phyloP scores from a whole-genome alignment of 1,140 invertebrate genomes.

The Octopus sinensis region DNA sequence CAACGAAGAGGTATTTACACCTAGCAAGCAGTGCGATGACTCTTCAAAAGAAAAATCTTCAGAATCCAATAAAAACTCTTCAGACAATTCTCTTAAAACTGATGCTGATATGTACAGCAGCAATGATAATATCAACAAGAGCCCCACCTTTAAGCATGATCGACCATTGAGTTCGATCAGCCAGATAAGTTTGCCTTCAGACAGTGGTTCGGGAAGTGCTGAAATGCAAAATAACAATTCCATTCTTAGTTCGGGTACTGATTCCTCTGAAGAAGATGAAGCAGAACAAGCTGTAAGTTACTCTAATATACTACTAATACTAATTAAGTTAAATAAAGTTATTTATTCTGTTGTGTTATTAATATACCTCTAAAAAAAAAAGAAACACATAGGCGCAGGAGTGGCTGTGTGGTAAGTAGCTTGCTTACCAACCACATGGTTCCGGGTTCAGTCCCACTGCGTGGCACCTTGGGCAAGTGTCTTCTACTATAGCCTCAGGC shows the following conservation, averaged over 20 bases:
- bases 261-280: conserved; percentile 19
- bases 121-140: no score
- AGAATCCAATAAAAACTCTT: not conserved
- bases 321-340: not conserved
- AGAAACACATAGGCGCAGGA: no score
- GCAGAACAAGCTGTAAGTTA: not conserved
- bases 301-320: not conserved
- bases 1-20: not conserved
- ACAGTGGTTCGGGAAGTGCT: conserved; percentile 24
- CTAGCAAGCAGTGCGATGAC: not conserved
- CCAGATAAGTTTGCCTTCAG: conserved; percentile 26
- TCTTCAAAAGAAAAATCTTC: not conserved
- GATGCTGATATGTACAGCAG: no score
- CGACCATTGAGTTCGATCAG: conserved; percentile 25
- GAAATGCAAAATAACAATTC: conserved; percentile 18
- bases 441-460: no score
- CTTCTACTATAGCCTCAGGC: no score
- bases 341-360: no score
- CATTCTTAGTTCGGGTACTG: conserved; percentile 24
- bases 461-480: no score
- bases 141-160: not conserved
- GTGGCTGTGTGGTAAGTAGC: no score
- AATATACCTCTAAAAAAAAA: no score
- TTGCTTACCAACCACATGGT: no score
- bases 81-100: not conserved